Evolutionary conservation across 2,797 vertebrate species (phyloP).

Genomic region (Clangula hyemalis): DNA sequence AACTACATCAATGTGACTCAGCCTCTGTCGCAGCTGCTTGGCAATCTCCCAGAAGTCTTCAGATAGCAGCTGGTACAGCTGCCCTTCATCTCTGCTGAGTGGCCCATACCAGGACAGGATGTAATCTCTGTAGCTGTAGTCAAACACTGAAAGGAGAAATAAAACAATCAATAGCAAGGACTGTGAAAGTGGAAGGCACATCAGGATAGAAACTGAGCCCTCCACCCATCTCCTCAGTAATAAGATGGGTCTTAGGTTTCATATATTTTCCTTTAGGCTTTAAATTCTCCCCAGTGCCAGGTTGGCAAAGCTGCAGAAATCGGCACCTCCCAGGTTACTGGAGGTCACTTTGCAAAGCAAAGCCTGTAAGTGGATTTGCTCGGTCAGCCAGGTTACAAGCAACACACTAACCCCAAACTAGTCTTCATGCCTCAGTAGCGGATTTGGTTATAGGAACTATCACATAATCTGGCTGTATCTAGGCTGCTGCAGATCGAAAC

Average conservation of each 20-base stretch:
- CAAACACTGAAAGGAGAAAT: conserved; percentile 87
- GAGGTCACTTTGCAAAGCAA: conserved; percentile 54
- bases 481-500: background rate
- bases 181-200: background rate
- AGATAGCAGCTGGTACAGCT: conserved; percentile 91
- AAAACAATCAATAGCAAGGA: conserved; percentile 20
- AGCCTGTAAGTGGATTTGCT: conserved; percentile 61
- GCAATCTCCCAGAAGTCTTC: conserved; percentile 97
- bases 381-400: conserved; percentile 22
- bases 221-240: background rate
- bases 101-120: conserved; percentile 93
- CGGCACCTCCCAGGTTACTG: conserved; percentile 35
- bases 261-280: background rate
- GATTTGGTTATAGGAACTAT: background rate
- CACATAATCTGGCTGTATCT: background rate
- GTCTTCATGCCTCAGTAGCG: background rate
- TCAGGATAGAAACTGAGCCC: background rate
- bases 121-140: conserved; percentile 96
- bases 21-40: conserved; percentile 86
- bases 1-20: conserved; percentile 91
- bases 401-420: conserved; percentile 41
- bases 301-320: background rate
- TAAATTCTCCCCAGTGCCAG: background rate
- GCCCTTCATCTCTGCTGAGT: conserved; percentile 91
- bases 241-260: background rate